Evolutionary conservation across 2,888 invertebrate species (phyloP).

Genomic region (Philereme vetulata): DNA sequence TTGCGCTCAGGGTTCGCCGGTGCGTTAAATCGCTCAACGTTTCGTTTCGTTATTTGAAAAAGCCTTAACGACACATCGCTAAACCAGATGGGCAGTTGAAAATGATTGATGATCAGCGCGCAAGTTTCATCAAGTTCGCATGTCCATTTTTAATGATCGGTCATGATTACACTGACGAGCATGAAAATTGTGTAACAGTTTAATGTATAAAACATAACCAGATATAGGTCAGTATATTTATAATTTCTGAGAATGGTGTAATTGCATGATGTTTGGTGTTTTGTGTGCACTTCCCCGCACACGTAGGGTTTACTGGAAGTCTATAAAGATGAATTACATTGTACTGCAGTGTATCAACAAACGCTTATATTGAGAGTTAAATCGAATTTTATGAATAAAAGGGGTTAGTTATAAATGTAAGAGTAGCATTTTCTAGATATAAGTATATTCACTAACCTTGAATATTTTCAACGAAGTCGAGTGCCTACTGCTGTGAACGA

Average conservation of each 20-base stretch:
- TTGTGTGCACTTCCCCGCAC: slow-evolving; percentile 55
- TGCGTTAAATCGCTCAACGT: too few relatives aligned
- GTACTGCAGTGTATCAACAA: slow-evolving; percentile 47
- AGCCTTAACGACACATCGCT: too few relatives aligned
- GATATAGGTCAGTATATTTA: slow-evolving; percentile 76
- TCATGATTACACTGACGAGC: slow-evolving; percentile 54
- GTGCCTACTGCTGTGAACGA: too few relatives aligned
- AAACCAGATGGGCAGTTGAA: slow-evolving; percentile 20
- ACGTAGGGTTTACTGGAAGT: slow-evolving; percentile 57
- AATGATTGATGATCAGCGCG: slow-evolving; percentile 36
- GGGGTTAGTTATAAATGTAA: slow-evolving; percentile 2
- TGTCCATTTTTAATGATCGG: slow-evolving; percentile 47
- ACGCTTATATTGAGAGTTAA: slow-evolving; percentile 31
- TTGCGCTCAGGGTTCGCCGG: too few relatives aligned
- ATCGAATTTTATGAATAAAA: slow-evolving; percentile 10
- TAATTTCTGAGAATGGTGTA: slow-evolving; percentile 73
- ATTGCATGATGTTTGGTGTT: slow-evolving; percentile 71
- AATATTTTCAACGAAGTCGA: too few relatives aligned
- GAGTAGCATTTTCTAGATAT: too few relatives aligned
- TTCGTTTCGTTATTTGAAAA: too few relatives aligned
- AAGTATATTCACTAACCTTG: too few relatives aligned
- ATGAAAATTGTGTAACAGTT: slow-evolving; percentile 72
- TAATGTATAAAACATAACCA: slow-evolving; percentile 66
- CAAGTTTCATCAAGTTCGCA: slow-evolving; percentile 51
- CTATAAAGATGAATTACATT: slow-evolving; percentile 60